Evolutionary conservation across 1,140 invertebrate genomes (phyloP), one percentile per base, ranked within the genome.

Genomic region (Latrodectus geometricus): DNA sequence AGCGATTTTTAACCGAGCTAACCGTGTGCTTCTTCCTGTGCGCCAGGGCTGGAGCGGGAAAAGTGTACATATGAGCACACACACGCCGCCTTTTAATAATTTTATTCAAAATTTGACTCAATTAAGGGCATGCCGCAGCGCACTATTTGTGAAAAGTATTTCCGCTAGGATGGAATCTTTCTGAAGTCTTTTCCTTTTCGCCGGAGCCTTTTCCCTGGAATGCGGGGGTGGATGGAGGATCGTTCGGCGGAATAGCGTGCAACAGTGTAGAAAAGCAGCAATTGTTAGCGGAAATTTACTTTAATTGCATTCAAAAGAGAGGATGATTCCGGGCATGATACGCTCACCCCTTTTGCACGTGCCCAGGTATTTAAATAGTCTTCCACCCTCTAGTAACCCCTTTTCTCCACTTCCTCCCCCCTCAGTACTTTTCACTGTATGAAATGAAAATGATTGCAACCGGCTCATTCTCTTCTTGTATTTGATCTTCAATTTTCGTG

Each of bases 81-180:
- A 35, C 35, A 50, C 11, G 8, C 50, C 11, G 12, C 66, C 66
- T 17, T 20, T 69, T 69, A 69, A 80, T 70, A 80, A 52, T 80
- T 80, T 80, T 80, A 80, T 80, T 80, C 69, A 69, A 80, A 80
- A 80, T 80, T 70, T 80, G 78, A 80, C 78, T 80, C 78, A 80
- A 80, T 80, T 80, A 80, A 70, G 17, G 56, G 20, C 20, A 17
- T 35, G n/a, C 50, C 21, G 35, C 35, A 14, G 23, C 14, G 23
- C 70, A 50, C 68, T 23, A 21, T 69, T 23, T 69, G n/a, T 21
- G 35, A 35, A 9, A 23, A 69, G 68, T 4, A 69, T 21, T n/a
- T n/a, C 11, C 54, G 8, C 54, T 35, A 35, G 35, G 54, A 17
- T 17, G 17, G 17, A 61, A 61, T 61, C 54, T 61, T 61, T 61